Evolutionary conservation across 2,888 invertebrate species (phyloP), one percentile per base, ranked within the genome.

Genomic region (Cheilosia vulpina): DNA sequence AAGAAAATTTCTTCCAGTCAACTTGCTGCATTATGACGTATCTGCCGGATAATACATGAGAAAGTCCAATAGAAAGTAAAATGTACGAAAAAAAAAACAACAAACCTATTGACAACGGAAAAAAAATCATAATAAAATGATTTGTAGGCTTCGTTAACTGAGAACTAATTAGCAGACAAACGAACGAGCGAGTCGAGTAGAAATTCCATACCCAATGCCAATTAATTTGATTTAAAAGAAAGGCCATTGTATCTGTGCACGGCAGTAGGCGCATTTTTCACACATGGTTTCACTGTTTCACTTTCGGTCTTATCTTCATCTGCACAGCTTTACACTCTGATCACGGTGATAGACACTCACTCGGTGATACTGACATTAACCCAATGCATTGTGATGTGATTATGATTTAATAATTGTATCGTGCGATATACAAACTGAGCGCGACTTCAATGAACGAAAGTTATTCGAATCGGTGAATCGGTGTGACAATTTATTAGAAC

Each of bases 21-120:
- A 45, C 45, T 27, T 43, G 24, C 24, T 60, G 63, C 63, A 58
- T 24, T 75, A n/a, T 31, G n/a, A n/a, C n/a, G 45, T 9, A 55
- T 55, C 50, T 58, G n/a, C 57, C 41, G 5, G 19, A 71, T 68
- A 68, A 79, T 58, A 34, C 75, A 75, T 50, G 75, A 71, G 84
- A 84, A 84, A 84, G 84, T 84, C 50, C 79, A 80, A 84, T 71
- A 84, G 84, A 84, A 84, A 84, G 84, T 84, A 84, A 84, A 84
- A 84, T 58, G 47, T 41, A 15, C 31, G 31, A n/a, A 21, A 55
- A 58, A 63, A 63, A 68, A 73, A 58, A 45, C 19, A 45, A 58
- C 52, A 27, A 34, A 58, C 27, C 31, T 50, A 69, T 69, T 69
- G 69, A 69, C 69, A 77, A 69, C 34, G 58, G 50, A 57, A 72